Evolutionary conservation across 2,888 invertebrate species (phyloP), one percentile per base, ranked within the genome.

Genomic region (Tetheella fluctuosa): DNA sequence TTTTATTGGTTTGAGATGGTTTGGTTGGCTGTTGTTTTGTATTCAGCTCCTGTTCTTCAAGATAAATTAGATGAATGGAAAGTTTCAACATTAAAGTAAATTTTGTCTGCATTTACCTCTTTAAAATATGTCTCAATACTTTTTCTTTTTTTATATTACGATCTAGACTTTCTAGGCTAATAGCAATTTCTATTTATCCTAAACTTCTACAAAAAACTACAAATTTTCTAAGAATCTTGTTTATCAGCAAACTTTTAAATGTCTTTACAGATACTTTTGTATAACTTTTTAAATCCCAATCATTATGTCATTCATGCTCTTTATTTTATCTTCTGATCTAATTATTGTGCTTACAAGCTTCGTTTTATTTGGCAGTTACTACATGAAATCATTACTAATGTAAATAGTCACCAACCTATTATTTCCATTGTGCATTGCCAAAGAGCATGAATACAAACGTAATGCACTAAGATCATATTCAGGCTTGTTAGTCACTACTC

Each of bases 1-100:
- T 48, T 48, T 48, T 48, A 48, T 48, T 48, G 48, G n/a, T 48
- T 48, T 20, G 48, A 8, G 10, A 48, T 48, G 48, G 48, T 48
- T 8, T 10, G 0, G 10, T 1, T 5, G 0, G n/a, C 1, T 15
- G 15, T 1, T 39, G 3, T 20, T 48, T 48, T 48, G 17, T n/a
- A 48, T 48, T 17, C 0, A 48, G 48, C 20, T 20, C 20, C 3
- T 48, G 17, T 20, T 42, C 1, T 42, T 42, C 42, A 42, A 7
- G 10, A 6, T 42, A 2, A 42, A 17, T 7, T 42, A 10, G 2
- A 10, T 15, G 7, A n/a, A 17, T n/a, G n/a, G n/a, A n/a, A n/a
- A n/a, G n/a, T n/a, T n/a, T n/a, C n/a, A n/a, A n/a, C n/a, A n/a
- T n/a, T n/a, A n/a, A n/a, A n/a, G n/a, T n/a, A n/a, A n/a, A n/a